Percentiles rank a stretch among this genome's conserved stretches.
phyloP scores from a whole-genome alignment of 1,140 invertebrate species.

The Papilio glaucus region DNA sequence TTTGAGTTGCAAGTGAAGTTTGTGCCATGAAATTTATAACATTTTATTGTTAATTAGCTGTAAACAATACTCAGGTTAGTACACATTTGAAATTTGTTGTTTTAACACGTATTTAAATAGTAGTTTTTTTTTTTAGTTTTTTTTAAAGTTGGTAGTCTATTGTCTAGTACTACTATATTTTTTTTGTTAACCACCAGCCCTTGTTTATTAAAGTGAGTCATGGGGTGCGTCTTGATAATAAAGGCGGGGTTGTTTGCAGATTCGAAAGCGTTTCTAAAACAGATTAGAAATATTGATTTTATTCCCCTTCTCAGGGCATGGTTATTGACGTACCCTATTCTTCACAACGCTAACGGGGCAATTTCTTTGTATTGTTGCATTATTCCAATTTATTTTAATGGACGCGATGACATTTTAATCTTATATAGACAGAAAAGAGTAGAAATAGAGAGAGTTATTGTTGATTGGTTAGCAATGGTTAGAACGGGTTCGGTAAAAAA shows the following conservation, averaged over 20 bases:
- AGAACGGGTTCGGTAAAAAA: too few relatives aligned
- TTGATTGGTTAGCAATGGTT: not conserved
- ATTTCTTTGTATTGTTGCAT: constrained; percentile 13
- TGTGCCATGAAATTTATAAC: not conserved
- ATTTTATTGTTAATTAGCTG: not conserved
- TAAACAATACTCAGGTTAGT: not conserved
- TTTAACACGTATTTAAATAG: too few relatives aligned
- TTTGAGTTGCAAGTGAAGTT: not conserved
- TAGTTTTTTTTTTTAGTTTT: too few relatives aligned
- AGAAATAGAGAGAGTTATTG: not conserved
- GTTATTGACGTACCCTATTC: constrained; percentile 19
- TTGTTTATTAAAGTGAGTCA: constrained; percentile 8
- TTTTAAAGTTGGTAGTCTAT: not conserved
- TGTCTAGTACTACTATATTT: too few relatives aligned
- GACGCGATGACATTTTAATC: not conserved
- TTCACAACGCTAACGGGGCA: not conserved
- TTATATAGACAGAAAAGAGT: not conserved
- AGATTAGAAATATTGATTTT: constrained; percentile 29
- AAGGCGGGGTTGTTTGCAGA: constrained; percentile 22
- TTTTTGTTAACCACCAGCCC: too few relatives aligned
- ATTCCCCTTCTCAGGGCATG: not conserved
- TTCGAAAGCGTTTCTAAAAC: constrained; percentile 24
- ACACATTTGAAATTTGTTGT: not conserved
- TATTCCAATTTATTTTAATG: not conserved
- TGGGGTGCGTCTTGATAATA: constrained; percentile 21